These are phyloP conservation scores for Apodemia zela DNA, from an alignment of 2,888 invertebrate species.

Conservation along the genomic window DNA sequence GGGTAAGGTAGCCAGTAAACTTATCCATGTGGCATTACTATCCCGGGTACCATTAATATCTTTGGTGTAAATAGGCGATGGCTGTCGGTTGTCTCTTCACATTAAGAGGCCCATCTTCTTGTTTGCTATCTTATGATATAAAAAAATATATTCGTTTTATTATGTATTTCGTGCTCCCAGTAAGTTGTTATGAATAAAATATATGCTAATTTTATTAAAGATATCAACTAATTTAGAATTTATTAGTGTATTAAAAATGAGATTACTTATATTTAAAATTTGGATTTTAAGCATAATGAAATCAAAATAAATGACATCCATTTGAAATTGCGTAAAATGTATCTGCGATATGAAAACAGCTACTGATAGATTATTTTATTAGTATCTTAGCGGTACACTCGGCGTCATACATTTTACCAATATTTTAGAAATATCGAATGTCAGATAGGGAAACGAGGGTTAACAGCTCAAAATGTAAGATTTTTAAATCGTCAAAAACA, in stretches of 20 bases:
- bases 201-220: neutral
- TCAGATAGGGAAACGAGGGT: too few species aligned
- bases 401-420: conserved; percentile 3
- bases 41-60: too few species aligned
- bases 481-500: too few species aligned
- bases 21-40: too few species aligned
- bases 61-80: too few species aligned
- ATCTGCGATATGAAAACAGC: conserved; percentile 29
- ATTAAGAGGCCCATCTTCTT: too few species aligned
- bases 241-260: neutral
- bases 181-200: neutral
- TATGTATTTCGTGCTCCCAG: neutral
- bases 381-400: neutral
- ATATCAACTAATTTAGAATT: conserved; percentile 5
- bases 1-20: too few species aligned
- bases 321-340: conserved; percentile 23
- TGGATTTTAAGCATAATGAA: neutral
- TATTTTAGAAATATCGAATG: conserved; percentile 1
- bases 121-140: too few species aligned
- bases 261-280: conserved; percentile 6
- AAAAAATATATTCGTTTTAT: too few species aligned
- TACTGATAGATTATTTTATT: conserved; percentile 32
- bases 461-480: too few species aligned
- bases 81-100: too few species aligned
- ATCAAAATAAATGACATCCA: neutral